Evolutionary conservation across 2,113 vertebrate species (phyloP), one percentile per base, ranked within the genome.

Genomic region (Alouatta palliata): DNA sequence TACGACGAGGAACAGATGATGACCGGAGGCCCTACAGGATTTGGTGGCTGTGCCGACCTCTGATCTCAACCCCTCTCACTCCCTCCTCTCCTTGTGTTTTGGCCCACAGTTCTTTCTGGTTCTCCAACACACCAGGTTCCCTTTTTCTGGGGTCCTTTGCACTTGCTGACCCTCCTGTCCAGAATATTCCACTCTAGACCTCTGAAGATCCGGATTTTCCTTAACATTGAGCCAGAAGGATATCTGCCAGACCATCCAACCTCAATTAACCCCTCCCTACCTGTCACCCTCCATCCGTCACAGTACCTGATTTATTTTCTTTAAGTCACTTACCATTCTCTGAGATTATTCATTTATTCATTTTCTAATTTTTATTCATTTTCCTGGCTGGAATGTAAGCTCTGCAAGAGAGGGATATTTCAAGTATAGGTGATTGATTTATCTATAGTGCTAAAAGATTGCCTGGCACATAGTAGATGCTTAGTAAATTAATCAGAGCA

Each of bases 401-500:
- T 82, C 86, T 54, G 0, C 43, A 91, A 94, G 61, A 93, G 27
- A 95, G n/a, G 23, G n/a, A 61, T 80, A 80, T 71, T 71, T 35
- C 5, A 66, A 64, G 4, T 58, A 13, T 21, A 87, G 25, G 17
- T 20, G 14, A 87, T 32, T 52, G 21, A 43, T 95, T 64, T 52
- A 56, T 47, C 16, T 8, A 20, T 77, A 5, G 30, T 23, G 14
- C 43, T 37, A 70, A 83, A 88, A 80, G 54, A 84, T 2, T 91
- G 32, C 43, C 89, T 40, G 14, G n/a, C 35, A 64, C 21, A 52
- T 6, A 87, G 27, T 71, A 95, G n/a, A 25, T 58, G 49, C 23
- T n/a, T 71, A 71, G 91, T 58, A 79, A 94, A 96, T 79, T 49
- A 75, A 95, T 66, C n/a, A 88, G 49, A 35, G 32, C 91, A 52